Evolutionary conservation across 2,888 invertebrate genomes (phyloP), one percentile per base, ranked within the genome.

Genomic region (Phlogophora meticulosa): DNA sequence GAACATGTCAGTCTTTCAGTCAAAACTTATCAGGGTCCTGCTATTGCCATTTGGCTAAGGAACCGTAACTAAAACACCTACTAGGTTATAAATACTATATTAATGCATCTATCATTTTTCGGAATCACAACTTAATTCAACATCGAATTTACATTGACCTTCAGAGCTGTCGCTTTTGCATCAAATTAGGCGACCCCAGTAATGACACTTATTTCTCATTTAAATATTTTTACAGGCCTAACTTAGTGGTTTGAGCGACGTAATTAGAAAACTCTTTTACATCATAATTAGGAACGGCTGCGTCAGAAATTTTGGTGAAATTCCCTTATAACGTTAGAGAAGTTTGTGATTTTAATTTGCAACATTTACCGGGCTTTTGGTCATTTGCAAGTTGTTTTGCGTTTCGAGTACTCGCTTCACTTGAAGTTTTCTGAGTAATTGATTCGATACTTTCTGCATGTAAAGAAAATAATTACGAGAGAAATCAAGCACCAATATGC

Each of bases 251-350:
- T 82, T 78, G 71, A 78, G 80, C 64, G 78, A 67, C 71, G 75
- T 88, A 87, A 90, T 90, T 87, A 87, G 84, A 79, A 85, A 89
- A 89, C 84, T 87, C 85, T 80, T 82, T 82, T 78, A 80, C 78
- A 73, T 74, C 76, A 73, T 84, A 85, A 87, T 84, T 84, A 76
- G 75, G 71, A 81, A 82, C 82, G 85, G 79, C 66, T 70, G 72
- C 76, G 76, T 62, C 82, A 67, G 66, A 70, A 72, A 69, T 75
- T 77, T 75, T 71, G 68, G 55, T 66, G 48, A 71, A 82, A 75
- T 69, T 70, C 40, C 17, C 53, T 75, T 65, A 82, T 78, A 71
- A 70, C 60, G 62, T 81, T 80, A 72, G 61, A 75, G 46, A 75
- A 83, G 77, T 86, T 86, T 79, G 76, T 70, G 73, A 62, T 84